Evolutionary conservation across 2,888 invertebrate genomes (phyloP).

Genomic region (Megamerina dolium): DNA sequence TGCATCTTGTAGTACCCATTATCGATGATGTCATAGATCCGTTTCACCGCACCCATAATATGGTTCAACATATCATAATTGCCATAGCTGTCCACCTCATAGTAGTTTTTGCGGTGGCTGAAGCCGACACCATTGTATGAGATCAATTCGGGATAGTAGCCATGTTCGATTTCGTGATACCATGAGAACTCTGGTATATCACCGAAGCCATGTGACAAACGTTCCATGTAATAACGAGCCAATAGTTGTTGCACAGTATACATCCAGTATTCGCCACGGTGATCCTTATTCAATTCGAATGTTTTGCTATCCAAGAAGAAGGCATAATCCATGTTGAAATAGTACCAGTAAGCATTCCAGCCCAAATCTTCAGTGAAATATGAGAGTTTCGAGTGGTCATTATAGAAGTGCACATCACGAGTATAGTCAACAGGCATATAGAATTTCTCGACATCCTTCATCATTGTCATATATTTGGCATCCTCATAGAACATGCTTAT

Average conservation of each 20-base stretch:
- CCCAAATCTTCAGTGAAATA: slow-evolving; percentile 71
- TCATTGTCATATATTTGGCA: slow-evolving; percentile 29
- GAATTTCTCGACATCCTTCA: slow-evolving; percentile 35
- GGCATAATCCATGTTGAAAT: slow-evolving; percentile 58
- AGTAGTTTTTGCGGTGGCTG: slow-evolving; percentile 58
- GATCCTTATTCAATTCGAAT: slow-evolving; percentile 53
- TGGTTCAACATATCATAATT: slow-evolving; percentile 28
- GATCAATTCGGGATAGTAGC: slow-evolving; percentile 59
- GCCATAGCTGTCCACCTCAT: slow-evolving; percentile 50
- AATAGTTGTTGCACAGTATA: slow-evolving; percentile 63
- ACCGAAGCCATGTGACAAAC: slow-evolving; percentile 64
- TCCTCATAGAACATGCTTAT: slow-evolving; percentile 30
- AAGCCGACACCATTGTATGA: slow-evolving; percentile 62
- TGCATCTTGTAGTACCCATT: slow-evolving; percentile 42
- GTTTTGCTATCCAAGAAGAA: slow-evolving; percentile 58
- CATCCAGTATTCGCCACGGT: slow-evolving; percentile 61
- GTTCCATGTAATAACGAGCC: slow-evolving; percentile 70
- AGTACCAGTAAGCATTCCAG: slow-evolving; percentile 61
- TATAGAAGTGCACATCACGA: slow-evolving; percentile 48
- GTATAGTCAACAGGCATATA: slow-evolving; percentile 57
- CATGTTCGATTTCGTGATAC: slow-evolving; percentile 53
- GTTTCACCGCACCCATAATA: slow-evolving; percentile 33
- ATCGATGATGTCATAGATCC: slow-evolving; percentile 51
- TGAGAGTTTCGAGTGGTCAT: slow-evolving; percentile 55
- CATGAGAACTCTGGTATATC: slow-evolving; percentile 58